Base-by-base conservation (phyloP, 2,888 invertebrate species). In the Sphinx pinastri region DNA sequence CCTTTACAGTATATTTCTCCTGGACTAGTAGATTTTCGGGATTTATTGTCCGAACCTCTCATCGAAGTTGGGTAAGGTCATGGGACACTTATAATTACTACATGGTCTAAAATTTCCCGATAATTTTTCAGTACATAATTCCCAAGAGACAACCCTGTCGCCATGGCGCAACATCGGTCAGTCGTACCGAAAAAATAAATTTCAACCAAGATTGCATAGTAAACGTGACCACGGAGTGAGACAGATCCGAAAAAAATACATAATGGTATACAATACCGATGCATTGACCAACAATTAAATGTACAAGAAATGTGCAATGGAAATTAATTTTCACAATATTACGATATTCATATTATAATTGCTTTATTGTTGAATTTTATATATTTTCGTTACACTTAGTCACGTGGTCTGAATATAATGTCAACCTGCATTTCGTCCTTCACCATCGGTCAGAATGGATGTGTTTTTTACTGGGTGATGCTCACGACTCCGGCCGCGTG, bases 161-260 rank as follows among this genome's bases (percentile, higher is more conserved):
- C 2, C 77, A 71, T 54, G 57, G 70, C 76, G 73, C 72, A 67
- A 73, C 70, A 25, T 59, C 67, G 59, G 55, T 67, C 69, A 63
- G 45, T 68, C 52, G 47, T 58, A 70, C 38, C 59, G 38, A 67
- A 70, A 83, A 84, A 76, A 84, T 84, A 76, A 77, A 81, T 80
- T 84, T 80, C 83, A 78, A 83, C 72, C 77, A 73, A 72, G 81
- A 84, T 87, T 88, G 86, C 87, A 81, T 76, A 74, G 75, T 70
- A 76, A 86, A 89, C 88, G 89, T 88, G 88, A 88, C 85, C 79
- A 72, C 74, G 70, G 68, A 73, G 75, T 72, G 72, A 63, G 71
- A 68, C 68, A 66, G 63, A 60, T 68, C 57, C 47, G 31, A 45
- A 66, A 63, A 68, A 71, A 68, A 67, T 49, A 54, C 31, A 67